Percentiles rank a stretch among this genome's conserved stretches.
Evolutionary conservation across 92 coral and sea anemone species (phyloP).

Genomic region (Phenganax subtilis): DNA sequence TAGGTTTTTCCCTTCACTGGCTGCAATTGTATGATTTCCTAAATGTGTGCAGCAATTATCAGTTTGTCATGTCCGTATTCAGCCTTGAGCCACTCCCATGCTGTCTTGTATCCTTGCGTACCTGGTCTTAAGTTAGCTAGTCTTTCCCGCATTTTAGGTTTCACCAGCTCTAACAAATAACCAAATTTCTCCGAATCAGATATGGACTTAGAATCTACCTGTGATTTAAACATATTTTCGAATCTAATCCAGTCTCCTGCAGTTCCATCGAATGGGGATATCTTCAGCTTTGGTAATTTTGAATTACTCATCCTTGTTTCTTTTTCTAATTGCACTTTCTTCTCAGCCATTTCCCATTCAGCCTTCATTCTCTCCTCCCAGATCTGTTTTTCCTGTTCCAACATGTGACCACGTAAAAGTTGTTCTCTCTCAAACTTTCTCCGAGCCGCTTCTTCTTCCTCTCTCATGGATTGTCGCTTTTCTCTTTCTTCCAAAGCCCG

Average conservation of each 20-base stretch:
- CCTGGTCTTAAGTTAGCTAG: conserved; percentile 53
- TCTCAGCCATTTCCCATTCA: conserved; percentile 39
- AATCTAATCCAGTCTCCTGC: conserved; percentile 54
- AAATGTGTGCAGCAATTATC: conserved; percentile 53
- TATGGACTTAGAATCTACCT: conserved; percentile 38
- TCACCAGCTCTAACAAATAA: conserved; percentile 47
- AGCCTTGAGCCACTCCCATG: conserved; percentile 52
- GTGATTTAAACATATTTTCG: conserved; percentile 54
- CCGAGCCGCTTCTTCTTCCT: conserved; percentile 36
- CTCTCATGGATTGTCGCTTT: background rate
- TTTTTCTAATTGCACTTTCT: conserved; percentile 44
- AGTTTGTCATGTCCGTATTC: conserved; percentile 54
- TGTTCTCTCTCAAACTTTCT: conserved; percentile 47
- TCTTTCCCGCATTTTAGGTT: conserved; percentile 46
- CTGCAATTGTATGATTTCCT: conserved; percentile 51
- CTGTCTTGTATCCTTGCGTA: conserved; percentile 54
- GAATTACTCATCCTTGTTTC: conserved; percentile 31
- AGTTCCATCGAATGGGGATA: conserved; percentile 51
- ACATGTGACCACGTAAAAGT: conserved; percentile 38
- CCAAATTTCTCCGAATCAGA: conserved; percentile 54
- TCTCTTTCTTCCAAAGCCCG: conserved; percentile 5
- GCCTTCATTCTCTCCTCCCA: conserved; percentile 50
- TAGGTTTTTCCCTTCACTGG: conserved; percentile 42
- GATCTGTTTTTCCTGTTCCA: conserved; percentile 50
- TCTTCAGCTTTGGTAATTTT: conserved; percentile 52